A percentile compares a stretch with the other conserved stretches of the same genome.
Conservation (phyloP, 2,888 invertebrate genomes). For the Acleris laterana region DNA sequence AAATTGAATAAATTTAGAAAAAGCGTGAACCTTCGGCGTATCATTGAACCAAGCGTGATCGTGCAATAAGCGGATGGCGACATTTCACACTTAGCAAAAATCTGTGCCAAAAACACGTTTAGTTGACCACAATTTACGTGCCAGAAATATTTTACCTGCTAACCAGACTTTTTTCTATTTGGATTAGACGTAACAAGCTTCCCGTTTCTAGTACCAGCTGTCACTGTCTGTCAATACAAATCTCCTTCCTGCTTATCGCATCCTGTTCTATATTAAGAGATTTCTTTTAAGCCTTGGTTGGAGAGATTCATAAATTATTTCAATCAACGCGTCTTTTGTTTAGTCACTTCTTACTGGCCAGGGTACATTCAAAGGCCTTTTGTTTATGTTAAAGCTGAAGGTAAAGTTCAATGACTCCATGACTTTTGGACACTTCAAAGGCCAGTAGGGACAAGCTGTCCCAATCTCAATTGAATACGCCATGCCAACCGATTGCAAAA, state of each 20-base stretch:
- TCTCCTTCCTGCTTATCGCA: not conserved
- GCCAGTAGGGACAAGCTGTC: conserved; percentile 16
- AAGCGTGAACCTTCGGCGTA: conserved; percentile 25
- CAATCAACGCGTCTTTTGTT: conserved; percentile 2
- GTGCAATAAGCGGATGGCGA: conserved; percentile 33
- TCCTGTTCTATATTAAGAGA: not conserved
- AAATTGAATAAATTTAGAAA: conserved; percentile 30
- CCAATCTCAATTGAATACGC: conserved; percentile 22
- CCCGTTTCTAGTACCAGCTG: not conserved
- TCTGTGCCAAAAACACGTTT: conserved; percentile 26
- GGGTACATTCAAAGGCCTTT: not conserved
- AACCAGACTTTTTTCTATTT: not conserved
- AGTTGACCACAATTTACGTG: conserved; percentile 10
- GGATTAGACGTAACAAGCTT: not conserved
- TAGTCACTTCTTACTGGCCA: not conserved
- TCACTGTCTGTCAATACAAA: not conserved
- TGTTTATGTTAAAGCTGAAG: not conserved
- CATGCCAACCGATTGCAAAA: conserved; percentile 27
- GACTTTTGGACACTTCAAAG: conserved; percentile 5
- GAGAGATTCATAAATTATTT: not conserved
- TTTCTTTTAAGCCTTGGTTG: not conserved
- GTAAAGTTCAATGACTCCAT: conserved; percentile 9
- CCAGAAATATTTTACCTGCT: not conserved
- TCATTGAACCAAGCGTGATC: conserved; percentile 34
- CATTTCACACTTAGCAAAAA: conserved; percentile 28